Evolutionary conservation across 2,888 invertebrate genomes (phyloP).

Genomic region (Papilio demoleus): DNA sequence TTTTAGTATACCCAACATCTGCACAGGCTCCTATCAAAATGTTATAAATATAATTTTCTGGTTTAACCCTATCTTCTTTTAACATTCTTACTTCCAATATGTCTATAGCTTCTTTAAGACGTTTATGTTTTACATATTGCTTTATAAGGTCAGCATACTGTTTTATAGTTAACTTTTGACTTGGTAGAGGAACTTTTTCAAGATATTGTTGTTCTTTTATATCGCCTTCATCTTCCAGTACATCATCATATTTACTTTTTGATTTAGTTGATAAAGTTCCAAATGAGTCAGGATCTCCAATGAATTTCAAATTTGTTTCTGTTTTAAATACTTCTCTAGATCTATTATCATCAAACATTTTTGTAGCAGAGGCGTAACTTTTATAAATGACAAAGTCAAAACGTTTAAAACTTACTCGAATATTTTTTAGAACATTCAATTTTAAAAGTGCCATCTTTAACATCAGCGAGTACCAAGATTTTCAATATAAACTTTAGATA

Average conservation of each 20-base stretch:
- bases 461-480: background rate
- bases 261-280: slow-evolving; percentile 71
- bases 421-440: slow-evolving; percentile 14
- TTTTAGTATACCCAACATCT: slow-evolving; percentile 91
- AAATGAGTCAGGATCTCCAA: slow-evolving; percentile 84
- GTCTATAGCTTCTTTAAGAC: slow-evolving; percentile 90
- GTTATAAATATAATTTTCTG: slow-evolving; percentile 91
- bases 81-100: slow-evolving; percentile 90
- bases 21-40: slow-evolving; percentile 93
- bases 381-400: slow-evolving; percentile 6
- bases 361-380: slow-evolving; percentile 26
- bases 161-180: slow-evolving; percentile 82
- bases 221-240: slow-evolving; percentile 82
- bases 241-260: slow-evolving; percentile 51
- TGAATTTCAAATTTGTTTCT: slow-evolving; percentile 61
- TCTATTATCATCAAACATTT: slow-evolving; percentile 49
- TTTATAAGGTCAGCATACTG: slow-evolving; percentile 90
- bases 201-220: slow-evolving; percentile 83
- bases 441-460: slow-evolving; percentile 55
- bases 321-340: slow-evolving; percentile 54
- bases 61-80: slow-evolving; percentile 90
- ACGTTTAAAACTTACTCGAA: slow-evolving; percentile 19
- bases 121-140: slow-evolving; percentile 83
- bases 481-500: background rate
- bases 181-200: slow-evolving; percentile 75